These are phyloP conservation scores for Drosophila austrosaltans DNA, from an alignment of 2,888 invertebrate species.

Conservation along the genomic window DNA sequence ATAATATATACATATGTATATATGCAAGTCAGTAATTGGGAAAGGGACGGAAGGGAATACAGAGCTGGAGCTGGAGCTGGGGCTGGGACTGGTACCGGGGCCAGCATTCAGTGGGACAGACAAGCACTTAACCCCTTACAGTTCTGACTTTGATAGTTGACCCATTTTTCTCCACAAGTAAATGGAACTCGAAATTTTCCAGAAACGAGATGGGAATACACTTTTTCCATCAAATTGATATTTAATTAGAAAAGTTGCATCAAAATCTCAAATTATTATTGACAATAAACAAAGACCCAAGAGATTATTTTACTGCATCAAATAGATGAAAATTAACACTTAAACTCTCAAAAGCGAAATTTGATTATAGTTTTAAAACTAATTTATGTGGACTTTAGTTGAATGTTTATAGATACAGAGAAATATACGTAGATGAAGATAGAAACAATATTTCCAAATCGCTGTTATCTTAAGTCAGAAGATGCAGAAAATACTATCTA, in stretches of 20 bases:
- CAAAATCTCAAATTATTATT: neutral
- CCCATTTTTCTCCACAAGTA: slow-evolving; percentile 65
- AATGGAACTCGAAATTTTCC: slow-evolving; percentile 14
- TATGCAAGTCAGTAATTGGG: slow-evolving; percentile 8
- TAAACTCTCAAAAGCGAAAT: neutral
- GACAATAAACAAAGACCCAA: neutral
- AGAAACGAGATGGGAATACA: slow-evolving; percentile 3
- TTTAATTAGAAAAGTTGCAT: slow-evolving; percentile 1
- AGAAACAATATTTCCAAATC: too few species aligned
- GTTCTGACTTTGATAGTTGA: slow-evolving; percentile 77
- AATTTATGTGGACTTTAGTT: neutral
- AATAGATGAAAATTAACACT: too few species aligned
- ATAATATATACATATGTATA: neutral
- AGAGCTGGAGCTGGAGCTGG: neutral
- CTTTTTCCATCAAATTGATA: neutral
- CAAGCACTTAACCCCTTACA: slow-evolving; percentile 71
- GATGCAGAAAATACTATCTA: too few species aligned
- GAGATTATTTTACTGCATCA: neutral
- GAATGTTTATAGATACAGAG: too few species aligned
- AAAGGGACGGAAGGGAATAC: neutral
- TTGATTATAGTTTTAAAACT: neutral
- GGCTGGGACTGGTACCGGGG: slow-evolving; percentile 19
- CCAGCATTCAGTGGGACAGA: slow-evolving; percentile 25
- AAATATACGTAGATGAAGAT: too few species aligned
- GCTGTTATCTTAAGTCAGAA: too few species aligned